phyloP scores from a whole-genome alignment of 2,888 invertebrate genomes.

The Adelphocoris suturalis region DNA sequence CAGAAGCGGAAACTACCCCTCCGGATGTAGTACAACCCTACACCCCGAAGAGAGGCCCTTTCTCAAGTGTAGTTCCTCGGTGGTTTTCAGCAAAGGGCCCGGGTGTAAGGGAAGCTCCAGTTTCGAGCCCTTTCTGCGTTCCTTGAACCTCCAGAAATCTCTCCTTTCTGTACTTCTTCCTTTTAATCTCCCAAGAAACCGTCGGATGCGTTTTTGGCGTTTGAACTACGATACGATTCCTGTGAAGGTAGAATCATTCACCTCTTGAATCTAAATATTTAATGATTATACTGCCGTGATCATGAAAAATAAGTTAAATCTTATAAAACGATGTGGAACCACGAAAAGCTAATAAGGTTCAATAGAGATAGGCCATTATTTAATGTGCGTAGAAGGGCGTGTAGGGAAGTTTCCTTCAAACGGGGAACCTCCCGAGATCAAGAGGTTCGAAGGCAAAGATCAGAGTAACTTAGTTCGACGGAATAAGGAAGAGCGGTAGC shows the following conservation, averaged over 20 bases:
- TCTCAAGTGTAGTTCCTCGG: slow-evolving; percentile 15
- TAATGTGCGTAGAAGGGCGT: too few species aligned
- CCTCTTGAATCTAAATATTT: not conserved
- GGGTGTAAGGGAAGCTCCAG: not conserved
- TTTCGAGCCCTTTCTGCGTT: not conserved
- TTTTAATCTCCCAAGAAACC: slow-evolving; percentile 9
- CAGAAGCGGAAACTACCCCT: slow-evolving; percentile 23
- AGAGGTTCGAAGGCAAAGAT: too few species aligned
- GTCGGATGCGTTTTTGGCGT: not conserved
- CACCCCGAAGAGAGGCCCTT: not conserved
- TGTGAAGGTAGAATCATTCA: not conserved
- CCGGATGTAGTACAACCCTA: not conserved
- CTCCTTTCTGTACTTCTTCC: not conserved
- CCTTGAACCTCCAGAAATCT: not conserved
- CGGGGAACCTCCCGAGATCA: too few species aligned
- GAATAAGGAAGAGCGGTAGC: too few species aligned
- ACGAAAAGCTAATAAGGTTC: too few species aligned
- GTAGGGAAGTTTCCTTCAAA: too few species aligned
- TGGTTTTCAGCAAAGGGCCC: not conserved
- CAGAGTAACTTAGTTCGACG: too few species aligned
- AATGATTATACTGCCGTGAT: too few species aligned
- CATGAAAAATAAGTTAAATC: too few species aligned
- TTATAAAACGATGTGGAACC: too few species aligned
- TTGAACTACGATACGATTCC: not conserved
- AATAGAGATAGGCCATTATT: too few species aligned